Evolutionary conservation across 2,888 invertebrate genomes (phyloP), one percentile per base, ranked within the genome.

Genomic region (Metacarcinus magister): DNA sequence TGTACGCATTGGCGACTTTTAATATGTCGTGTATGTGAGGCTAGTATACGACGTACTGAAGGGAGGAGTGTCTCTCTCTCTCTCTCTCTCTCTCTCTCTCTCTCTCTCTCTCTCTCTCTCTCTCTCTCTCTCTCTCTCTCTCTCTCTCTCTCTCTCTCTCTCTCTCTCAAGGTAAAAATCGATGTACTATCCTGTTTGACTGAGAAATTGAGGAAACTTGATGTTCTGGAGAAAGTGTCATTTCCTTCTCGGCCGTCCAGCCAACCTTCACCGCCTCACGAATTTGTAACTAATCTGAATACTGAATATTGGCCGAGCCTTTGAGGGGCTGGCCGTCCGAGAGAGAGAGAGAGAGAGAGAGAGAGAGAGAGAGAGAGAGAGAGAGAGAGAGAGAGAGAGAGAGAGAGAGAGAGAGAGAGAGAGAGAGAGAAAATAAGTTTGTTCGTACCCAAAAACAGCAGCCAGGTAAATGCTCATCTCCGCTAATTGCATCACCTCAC

Each of bases 311-410:
- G 28, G 2, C 23, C 5, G 82, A 7, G 32, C 28, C 28, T 67
- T 67, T 67, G 19, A 0, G 8, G 54, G 8, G 54, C 0, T 2
- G 13, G 5, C 0, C 1, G 67, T 19, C 28, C 4, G 75, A 28
- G 75, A 4, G 28, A 7, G 75, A 4, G 75, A 2, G 75, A 7
- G 75, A 28, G 75, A 75, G 75, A 75, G 75, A 75, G 75, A 75
- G 82, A 82, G 82, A 82, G 82, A 82, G 82, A 82, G 82, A 82
- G 82, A 82, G 82, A 82, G 82, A 82, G 82, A 82, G 82, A 82
- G 82, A 82, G 82, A 82, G 82, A 82, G 82, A 82, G 82, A 82
- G 82, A 82, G 82, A 82, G 82, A 82, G 82, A 82, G 82, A 82
- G 82, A 82, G 82, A 82, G 82, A 82, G 82, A 82, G 82, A 82